Evolutionary conservation across 2,888 invertebrate species (phyloP), one percentile per base, ranked within the genome.

Genomic region (Amiota minor): DNA sequence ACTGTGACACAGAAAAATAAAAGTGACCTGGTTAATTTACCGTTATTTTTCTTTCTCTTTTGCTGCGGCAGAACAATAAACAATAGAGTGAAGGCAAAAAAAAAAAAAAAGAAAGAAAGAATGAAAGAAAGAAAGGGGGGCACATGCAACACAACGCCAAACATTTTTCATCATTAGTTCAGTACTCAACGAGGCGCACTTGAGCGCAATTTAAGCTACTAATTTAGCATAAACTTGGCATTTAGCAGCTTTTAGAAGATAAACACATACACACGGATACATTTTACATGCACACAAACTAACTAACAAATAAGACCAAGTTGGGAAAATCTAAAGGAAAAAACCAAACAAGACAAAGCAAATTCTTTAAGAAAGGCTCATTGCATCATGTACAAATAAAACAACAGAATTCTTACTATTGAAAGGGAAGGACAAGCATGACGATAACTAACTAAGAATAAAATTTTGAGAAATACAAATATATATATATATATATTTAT

Each of bases 171-270:
- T 86, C 80, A 83, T 86, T 86, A 84, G 86, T 81, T 81, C 70
- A 67, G 70, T 70, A 64, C 64, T 72, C 53, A 55, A 47, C 53
- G 35, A 65, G 18, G 61, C 61, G 64, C 46, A 59, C 71, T 46
- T 55, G 11, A 50, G 20, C 50, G 53, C 67, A 56, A 6, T 69
- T 74, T 65, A 74, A 70, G 62, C 73, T 70, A 61, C 80, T 81
- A 79, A 76, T 83, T 83, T 79, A 77, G 81, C 85, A 85, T 80
- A 80, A 85, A 85, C 77, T 83, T 80, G 85, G 86, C 82, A 74
- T 77, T 81, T 76, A 79, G 72, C 77, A 79, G 76, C 71, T 74
- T 67, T 70, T 59, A 50, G 46, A 3, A 53, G 18, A 71, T 71
- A 72, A 68, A 70, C 10, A 46, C 11, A 47, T 1, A 67, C 35